A percentile compares a stretch with the other conserved stretches of the same genome.
Conservation (phyloP, 2,113 vertebrate species). For the Theristicus caerulescens region DNA sequence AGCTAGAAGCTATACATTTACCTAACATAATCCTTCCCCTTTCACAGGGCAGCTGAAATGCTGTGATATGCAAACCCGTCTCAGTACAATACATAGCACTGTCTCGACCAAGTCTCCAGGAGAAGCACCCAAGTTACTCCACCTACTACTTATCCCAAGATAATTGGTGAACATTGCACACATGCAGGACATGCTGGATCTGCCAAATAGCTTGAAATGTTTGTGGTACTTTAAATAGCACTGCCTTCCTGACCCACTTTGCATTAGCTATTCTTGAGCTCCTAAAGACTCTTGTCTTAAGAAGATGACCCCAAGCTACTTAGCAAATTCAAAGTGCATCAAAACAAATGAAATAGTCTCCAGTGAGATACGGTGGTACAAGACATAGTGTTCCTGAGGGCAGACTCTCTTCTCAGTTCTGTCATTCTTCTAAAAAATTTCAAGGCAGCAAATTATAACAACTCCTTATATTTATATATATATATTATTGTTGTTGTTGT, state of each 20-base stretch:
- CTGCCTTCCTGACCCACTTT: conserved; percentile 41
- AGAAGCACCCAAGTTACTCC: not conserved
- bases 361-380: conserved; percentile 17
- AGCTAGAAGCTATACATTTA: not conserved
- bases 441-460: not conserved
- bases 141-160: not conserved
- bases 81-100: not conserved
- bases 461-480: not conserved
- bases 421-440: not conserved
- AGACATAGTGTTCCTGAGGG: not conserved
- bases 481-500: not conserved
- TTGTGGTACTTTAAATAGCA: not conserved
- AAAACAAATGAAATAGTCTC: conserved; percentile 18
- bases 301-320: conserved; percentile 46
- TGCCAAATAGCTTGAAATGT: not conserved
- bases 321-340: conserved; percentile 31
- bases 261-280: not conserved
- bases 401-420: conserved; percentile 12
- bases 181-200: not conserved
- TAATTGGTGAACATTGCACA: not conserved
- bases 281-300: conserved; percentile 7
- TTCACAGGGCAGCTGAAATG: not conserved
- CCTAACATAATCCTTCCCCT: not conserved
- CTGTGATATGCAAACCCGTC: not conserved
- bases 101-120: not conserved